These are phyloP conservation scores for Crenichthys baileyi DNA, from an alignment of 2,797 vertebrate genomes.

Conservation along the genomic window DNA sequence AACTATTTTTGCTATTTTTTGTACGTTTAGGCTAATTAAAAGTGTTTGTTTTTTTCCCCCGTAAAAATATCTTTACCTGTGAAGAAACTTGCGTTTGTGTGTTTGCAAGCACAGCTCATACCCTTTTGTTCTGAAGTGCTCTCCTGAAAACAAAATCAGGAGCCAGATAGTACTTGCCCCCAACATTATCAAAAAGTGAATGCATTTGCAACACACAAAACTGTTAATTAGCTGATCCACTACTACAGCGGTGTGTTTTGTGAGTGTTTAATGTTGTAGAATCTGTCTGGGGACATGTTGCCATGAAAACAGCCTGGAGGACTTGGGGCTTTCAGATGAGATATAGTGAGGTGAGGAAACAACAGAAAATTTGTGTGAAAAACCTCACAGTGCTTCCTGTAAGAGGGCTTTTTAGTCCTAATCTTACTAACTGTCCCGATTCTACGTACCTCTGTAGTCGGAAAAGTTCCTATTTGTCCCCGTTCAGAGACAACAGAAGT, in stretches of 20 bases:
- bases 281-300: slow-evolving; percentile 45
- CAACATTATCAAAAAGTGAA: neutral
- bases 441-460: neutral
- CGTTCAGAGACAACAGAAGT: slow-evolving; percentile 12
- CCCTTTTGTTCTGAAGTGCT: neutral
- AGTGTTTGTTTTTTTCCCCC: neutral
- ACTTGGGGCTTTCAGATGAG: neutral
- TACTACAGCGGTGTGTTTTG: slow-evolving; percentile 10
- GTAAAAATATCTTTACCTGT: neutral
- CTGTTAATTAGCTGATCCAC: slow-evolving; percentile 10
- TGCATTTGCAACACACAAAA: neutral
- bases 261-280: slow-evolving; percentile 20
- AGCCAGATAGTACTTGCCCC: neutral
- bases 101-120: neutral
- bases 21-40: neutral
- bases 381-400: neutral
- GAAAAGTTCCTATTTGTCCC: slow-evolving; percentile 25
- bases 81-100: neutral
- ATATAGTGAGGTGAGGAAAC: slow-evolving; percentile 8
- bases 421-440: neutral
- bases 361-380: slow-evolving; percentile 10
- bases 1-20: neutral
- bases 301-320: slow-evolving; percentile 48
- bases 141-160: neutral
- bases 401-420: neutral